These are phyloP conservation scores for Gavialis gangeticus DNA, from an alignment of 2,113 vertebrate genomes.

Conservation along the genomic window DNA sequence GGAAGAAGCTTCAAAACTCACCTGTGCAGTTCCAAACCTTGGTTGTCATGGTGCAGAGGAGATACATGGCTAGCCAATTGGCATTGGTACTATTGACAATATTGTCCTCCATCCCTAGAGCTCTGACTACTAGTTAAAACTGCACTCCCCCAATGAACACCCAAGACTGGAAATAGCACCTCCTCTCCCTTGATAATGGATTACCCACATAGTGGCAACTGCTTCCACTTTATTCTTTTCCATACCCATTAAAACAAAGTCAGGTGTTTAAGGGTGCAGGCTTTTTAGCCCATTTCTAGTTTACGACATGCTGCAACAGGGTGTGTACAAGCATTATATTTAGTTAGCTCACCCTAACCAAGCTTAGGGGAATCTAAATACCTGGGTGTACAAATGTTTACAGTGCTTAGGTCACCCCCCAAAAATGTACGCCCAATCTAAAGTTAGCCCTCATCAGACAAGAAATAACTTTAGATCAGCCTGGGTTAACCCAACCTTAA, in stretches of 20 bases:
- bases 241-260: not conserved
- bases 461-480: too few relatives aligned
- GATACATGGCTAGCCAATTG: not conserved
- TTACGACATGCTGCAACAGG: too few relatives aligned
- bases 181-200: not conserved
- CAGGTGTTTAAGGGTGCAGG: not conserved
- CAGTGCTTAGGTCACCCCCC: too few relatives aligned
- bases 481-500: too few relatives aligned
- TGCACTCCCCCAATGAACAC: not conserved
- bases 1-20: not conserved
- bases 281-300: not conserved
- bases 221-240: not conserved
- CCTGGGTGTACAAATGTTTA: too few relatives aligned
- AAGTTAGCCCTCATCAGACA: too few relatives aligned
- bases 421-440: too few relatives aligned
- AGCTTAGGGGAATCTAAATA: too few relatives aligned
- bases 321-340: too few relatives aligned
- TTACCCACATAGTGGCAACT: not conserved
- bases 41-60: not conserved
- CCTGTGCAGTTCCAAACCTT: not conserved
- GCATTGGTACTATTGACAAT: not conserved
- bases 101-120: not conserved
- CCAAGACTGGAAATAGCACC: not conserved
- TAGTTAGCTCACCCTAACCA: too few relatives aligned
- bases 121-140: slow-evolving; percentile 1